These are phyloP conservation scores for Hippotragus niger DNA, from an alignment of 2,113 vertebrate genomes.

Conservation along the genomic window DNA sequence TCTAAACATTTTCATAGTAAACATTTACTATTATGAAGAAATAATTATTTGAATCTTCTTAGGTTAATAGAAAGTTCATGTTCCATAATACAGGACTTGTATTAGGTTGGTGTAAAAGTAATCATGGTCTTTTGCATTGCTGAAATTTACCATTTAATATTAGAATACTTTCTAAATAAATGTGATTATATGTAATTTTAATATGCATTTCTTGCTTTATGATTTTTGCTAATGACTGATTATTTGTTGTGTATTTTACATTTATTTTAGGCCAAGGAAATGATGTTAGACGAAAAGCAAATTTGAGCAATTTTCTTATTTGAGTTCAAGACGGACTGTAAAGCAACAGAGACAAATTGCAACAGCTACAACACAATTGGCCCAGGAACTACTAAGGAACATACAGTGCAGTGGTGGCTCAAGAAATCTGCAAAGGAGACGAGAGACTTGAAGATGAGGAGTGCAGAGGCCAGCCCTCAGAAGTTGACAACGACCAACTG, in stretches of 20 bases:
- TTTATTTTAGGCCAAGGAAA: not conserved
- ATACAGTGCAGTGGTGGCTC: not conserved
- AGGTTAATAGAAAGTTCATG: constrained; percentile 6
- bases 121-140: not conserved
- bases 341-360: not conserved
- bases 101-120: not conserved
- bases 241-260: not conserved
- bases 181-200: not conserved
- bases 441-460: not conserved
- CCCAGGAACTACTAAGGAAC: not conserved
- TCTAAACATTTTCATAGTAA: not conserved
- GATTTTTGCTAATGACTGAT: not conserved
- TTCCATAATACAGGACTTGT: not conserved
- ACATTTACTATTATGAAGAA: not conserved
- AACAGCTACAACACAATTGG: not conserved
- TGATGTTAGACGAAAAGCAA: not conserved
- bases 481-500: not conserved
- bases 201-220: not conserved
- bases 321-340: not conserved
- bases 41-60: not conserved
- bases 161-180: not conserved
- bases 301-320: not conserved
- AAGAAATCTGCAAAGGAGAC: not conserved
- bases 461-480: not conserved
- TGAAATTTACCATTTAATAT: not conserved